Evolutionary conservation across 2,113 vertebrate species (phyloP), one percentile per base, ranked within the genome.

Genomic region (Corynorhinus townsendii): DNA sequence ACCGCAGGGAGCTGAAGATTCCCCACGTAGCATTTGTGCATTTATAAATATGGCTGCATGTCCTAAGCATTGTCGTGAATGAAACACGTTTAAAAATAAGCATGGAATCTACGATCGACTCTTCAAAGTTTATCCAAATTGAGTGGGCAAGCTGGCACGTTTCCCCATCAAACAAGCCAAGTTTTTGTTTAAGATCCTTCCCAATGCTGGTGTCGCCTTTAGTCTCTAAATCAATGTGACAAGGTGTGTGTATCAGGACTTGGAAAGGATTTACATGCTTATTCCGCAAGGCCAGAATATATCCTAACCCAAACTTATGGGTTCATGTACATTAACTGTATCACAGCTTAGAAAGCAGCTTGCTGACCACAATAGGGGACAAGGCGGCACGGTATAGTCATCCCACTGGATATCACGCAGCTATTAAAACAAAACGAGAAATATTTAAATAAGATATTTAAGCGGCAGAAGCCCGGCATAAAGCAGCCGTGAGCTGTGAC

Each of bases 41-140:
- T 76, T 68, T 66, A 82, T 81, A 94, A 89, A 56, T 47, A 72
- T 6, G 59, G 22, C 2, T 5, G 19, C 47, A 56, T 82, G n/a
- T 76, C 56, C n/a, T 83, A 66, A 49, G 40, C 62, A 45, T 3
- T 79, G 33, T 14, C 86, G 22, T 35, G 72, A 66, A 66, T 35
- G 66, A 95, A 86, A 83, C 28, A 73, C 26, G 26, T 19, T 85
- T 82, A 79, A 81, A 87, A 95, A 38, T 45, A 86, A 90, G 28
- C n/a, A 56, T 40, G 73, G 52, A 72, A 26, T 87, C 49, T 84
- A 30, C 22, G 16, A 83, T 10, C 49, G 12, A 62, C 33, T 85
- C 89, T 89, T 64, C 77, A 86, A 87, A 87, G 45, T 47, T 24
- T 80, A 88, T 49, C 72, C 81, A 93, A 77, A 93, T 72, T 69